Conservation (phyloP, 1,140 invertebrate species). For the Bombus confusus region DNA sequence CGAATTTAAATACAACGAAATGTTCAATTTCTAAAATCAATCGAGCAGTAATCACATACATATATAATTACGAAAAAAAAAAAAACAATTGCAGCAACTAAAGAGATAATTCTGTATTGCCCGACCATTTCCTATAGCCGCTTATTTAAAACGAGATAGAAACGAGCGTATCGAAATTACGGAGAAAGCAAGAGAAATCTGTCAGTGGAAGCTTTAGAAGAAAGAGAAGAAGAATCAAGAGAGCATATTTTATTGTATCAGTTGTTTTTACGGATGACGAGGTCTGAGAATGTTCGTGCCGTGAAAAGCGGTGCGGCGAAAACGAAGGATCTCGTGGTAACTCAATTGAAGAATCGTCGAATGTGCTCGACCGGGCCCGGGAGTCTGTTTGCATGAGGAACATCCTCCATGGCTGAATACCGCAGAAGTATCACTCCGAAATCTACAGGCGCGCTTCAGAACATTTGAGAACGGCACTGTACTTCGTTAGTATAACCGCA, state of each 20-base stretch:
- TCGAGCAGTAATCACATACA: not conserved
- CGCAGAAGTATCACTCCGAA: conserved; percentile 18
- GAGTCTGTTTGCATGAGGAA: conserved; percentile 14
- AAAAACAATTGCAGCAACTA: too few relatives aligned
- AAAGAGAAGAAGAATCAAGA: not conserved
- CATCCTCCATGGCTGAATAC: conserved; percentile 28
- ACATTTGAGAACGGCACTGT: conserved; percentile 51
- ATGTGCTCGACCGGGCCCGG: not conserved
- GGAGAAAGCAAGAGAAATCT: not conserved
- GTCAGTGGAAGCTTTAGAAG: not conserved
- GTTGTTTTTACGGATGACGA: not conserved
- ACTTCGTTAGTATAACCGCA: conserved; percentile 66
- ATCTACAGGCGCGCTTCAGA: conserved; percentile 33
- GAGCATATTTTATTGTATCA: not conserved
- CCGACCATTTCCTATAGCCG: not conserved
- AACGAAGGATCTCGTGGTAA: not conserved
- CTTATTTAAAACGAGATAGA: not conserved
- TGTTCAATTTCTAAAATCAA: not conserved
- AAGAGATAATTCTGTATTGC: not conserved
- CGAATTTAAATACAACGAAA: too few relatives aligned
- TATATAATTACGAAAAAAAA: not conserved
- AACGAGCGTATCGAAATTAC: not conserved
- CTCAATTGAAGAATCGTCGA: conserved; percentile 33
- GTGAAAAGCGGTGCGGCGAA: not conserved
- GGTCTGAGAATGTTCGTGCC: not conserved